Evolutionary conservation across 2,113 vertebrate species (phyloP).

Genomic region (Melanostigma gelatinosum): DNA sequence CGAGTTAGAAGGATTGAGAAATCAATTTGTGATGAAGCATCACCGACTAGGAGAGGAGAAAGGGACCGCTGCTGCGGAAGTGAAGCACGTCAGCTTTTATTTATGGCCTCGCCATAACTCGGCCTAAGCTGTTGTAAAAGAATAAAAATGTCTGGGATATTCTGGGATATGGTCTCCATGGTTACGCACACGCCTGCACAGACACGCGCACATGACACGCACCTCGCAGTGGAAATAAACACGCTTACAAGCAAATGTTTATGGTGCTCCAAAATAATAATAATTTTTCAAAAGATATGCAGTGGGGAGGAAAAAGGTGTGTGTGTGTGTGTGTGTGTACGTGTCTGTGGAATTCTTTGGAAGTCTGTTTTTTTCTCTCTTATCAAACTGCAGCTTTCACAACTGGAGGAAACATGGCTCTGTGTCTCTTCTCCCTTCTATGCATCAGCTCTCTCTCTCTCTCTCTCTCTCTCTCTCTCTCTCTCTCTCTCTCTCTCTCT

Average conservation of each 20-base stretch:
- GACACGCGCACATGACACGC: slow-evolving; percentile 7
- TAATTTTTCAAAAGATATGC: not conserved
- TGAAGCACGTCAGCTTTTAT: slow-evolving; percentile 21
- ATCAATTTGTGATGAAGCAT: not conserved
- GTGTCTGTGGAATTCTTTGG: slow-evolving; percentile 25
- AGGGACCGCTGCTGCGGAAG: slow-evolving; percentile 28
- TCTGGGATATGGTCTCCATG: slow-evolving; percentile 35
- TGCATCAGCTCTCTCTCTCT: not conserved
- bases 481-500: not conserved
- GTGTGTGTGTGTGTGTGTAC: slow-evolving; percentile 13
- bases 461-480: too few species aligned
- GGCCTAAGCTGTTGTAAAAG: slow-evolving; percentile 54
- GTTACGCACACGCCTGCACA: slow-evolving; percentile 33
- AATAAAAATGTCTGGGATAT: slow-evolving; percentile 64
- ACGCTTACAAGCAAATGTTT: not conserved
- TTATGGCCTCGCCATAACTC: slow-evolving; percentile 62
- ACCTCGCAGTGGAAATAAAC: slow-evolving; percentile 7
- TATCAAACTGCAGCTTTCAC: slow-evolving; percentile 60
- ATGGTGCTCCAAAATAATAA: not conserved
- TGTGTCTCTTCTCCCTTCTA: not conserved
- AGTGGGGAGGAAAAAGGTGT: not conserved
- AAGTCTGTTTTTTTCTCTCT: slow-evolving; percentile 41
- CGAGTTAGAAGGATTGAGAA: not conserved
- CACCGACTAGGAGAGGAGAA: not conserved
- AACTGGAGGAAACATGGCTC: slow-evolving; percentile 18